A percentile compares a stretch with the other conserved stretches of the same genome.
These are phyloP conservation scores for Catharus fuscescens DNA, from an alignment of 2,113 vertebrate genomes.

Conservation along the genomic window DNA sequence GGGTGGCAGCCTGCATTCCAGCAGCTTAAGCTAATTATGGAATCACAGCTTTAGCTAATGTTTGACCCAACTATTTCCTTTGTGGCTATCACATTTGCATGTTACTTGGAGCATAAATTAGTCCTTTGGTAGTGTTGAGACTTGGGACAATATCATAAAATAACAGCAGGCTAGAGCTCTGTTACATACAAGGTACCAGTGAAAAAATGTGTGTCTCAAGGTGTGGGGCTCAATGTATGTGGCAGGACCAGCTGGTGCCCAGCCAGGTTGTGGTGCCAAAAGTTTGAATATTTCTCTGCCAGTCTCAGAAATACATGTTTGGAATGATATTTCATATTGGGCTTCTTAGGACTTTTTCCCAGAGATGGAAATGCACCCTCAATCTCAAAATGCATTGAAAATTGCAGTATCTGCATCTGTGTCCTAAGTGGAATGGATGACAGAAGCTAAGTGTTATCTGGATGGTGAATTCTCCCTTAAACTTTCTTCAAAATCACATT, in stretches of 20 bases:
- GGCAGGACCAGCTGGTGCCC: background rate
- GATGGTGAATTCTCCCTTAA: background rate
- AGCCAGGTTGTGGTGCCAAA: background rate
- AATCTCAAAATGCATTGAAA: background rate
- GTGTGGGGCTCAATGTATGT: background rate
- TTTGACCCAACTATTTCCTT: background rate
- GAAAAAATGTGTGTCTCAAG: background rate
- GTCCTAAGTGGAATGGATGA: background rate
- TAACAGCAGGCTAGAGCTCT: background rate
- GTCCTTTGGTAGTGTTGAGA: background rate
- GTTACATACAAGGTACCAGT: accelerated
- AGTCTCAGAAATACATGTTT: background rate
- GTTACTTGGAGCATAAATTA: background rate
- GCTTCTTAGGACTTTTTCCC: background rate
- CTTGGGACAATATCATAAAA: background rate
- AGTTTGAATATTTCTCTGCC: background rate
- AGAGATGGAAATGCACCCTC: background rate
- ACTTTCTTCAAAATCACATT: background rate
- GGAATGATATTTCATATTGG: background rate
- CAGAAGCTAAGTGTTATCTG: background rate
- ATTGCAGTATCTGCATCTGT: background rate
- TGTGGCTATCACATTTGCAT: background rate
- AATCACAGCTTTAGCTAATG: background rate
- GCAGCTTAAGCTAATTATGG: background rate
- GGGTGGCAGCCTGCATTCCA: background rate